A percentile compares a stretch with the other conserved stretches of the same genome.
Evolutionary conservation across 2,113 vertebrate species (phyloP).

Genomic region (Charadrius vociferus): DNA sequence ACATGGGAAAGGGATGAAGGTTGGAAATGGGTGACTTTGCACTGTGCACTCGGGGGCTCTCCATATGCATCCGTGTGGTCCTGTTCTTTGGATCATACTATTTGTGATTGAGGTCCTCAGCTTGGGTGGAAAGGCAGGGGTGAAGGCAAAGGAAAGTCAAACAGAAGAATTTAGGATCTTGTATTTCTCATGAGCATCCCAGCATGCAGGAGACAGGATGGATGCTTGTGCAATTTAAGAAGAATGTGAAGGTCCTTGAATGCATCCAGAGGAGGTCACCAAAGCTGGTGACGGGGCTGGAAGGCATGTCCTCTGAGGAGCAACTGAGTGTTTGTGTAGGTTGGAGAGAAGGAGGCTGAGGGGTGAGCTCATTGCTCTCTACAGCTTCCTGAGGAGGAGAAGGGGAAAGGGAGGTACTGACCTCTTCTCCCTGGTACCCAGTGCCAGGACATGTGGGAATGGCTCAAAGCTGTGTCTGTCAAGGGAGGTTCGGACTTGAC

Average conservation of each 20-base stretch:
- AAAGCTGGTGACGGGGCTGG: neutral
- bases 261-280: fast-evolving
- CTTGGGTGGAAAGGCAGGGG: neutral
- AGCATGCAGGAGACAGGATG: neutral
- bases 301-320: neutral
- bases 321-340: neutral
- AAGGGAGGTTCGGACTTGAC: neutral
- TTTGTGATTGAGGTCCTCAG: neutral
- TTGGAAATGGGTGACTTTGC: neutral
- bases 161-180: neutral
- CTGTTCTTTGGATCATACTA: neutral
- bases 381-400: neutral
- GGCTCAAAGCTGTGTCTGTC: neutral
- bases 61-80: neutral
- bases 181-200: neutral
- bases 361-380: neutral
- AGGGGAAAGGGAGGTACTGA: neutral
- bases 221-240: neutral
- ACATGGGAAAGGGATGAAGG: neutral
- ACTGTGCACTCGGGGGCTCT: neutral
- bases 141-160: neutral
- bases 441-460: neutral
- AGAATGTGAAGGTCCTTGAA: neutral
- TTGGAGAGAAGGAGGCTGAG: neutral
- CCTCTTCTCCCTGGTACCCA: neutral